Evolutionary conservation across 1,140 invertebrate genomes (phyloP).

Genomic region (Pectinophora gossypiella): DNA sequence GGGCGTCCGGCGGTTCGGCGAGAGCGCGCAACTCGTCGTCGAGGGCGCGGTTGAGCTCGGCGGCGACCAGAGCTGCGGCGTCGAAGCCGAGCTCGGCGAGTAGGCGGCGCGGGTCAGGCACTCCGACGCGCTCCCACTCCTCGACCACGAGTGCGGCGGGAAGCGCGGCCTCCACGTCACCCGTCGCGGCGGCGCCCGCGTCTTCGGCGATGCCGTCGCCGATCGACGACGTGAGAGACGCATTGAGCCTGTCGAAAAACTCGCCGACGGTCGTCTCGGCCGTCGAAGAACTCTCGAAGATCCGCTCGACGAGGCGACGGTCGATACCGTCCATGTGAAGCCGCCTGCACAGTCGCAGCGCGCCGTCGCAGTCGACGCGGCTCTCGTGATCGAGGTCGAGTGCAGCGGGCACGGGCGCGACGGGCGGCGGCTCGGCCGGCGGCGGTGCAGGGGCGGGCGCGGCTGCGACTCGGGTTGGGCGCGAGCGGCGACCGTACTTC

Average conservation of each 20-base stretch:
- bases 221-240: slow-evolving; percentile 25
- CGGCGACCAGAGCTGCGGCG: slow-evolving; percentile 78
- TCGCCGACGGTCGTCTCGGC: slow-evolving; percentile 53
- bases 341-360: slow-evolving; percentile 43
- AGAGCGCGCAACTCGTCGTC: slow-evolving; percentile 82
- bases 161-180: slow-evolving; percentile 33
- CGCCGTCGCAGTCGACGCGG: slow-evolving; percentile 43
- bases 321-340: slow-evolving; percentile 53
- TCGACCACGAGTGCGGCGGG: slow-evolving; percentile 78
- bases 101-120: slow-evolving; percentile 78
- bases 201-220: slow-evolving; percentile 31
- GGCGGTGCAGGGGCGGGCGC: neutral
- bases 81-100: slow-evolving; percentile 83
- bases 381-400: slow-evolving; percentile 28
- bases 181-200: slow-evolving; percentile 20
- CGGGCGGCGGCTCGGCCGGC: neutral
- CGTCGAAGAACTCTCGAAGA: slow-evolving; percentile 34
- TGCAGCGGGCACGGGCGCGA: neutral
- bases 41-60: slow-evolving; percentile 82
- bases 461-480: slow-evolving; percentile 55
- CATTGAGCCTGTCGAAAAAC: slow-evolving; percentile 55
- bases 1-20: slow-evolving; percentile 30
- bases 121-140: slow-evolving; percentile 83
- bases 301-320: slow-evolving; percentile 36
- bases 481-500: slow-evolving; percentile 83